Conservation (phyloP, 2,113 vertebrate species). For the Astur gentilis region DNA sequence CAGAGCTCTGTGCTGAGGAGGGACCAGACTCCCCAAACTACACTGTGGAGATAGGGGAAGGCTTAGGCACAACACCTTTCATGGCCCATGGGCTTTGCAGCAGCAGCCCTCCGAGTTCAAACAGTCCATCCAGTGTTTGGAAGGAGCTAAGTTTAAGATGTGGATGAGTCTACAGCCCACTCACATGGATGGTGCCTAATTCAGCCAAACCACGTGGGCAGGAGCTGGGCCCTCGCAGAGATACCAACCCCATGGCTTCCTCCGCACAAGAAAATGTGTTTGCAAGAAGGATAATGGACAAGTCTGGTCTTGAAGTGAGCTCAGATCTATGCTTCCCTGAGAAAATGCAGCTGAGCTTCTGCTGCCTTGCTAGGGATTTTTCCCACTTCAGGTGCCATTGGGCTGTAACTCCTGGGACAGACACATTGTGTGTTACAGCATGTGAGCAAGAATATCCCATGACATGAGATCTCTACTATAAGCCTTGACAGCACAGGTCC, state of each 20-base stretch:
- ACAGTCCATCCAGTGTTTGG: background rate
- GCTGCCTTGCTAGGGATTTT: background rate
- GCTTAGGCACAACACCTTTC: background rate
- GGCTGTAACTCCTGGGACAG: background rate
- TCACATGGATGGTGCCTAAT: background rate
- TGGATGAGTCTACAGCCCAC: background rate
- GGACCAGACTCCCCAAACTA: background rate
- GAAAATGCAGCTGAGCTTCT: background rate
- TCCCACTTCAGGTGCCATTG: background rate
- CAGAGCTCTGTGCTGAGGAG: background rate
- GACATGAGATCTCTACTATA: background rate
- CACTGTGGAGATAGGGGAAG: background rate
- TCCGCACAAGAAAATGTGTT: background rate
- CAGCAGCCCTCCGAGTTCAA: background rate
- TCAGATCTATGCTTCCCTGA: background rate
- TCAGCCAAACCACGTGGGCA: background rate
- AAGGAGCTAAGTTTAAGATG: background rate
- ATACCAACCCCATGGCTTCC: background rate
- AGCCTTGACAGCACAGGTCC: background rate
- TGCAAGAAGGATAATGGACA: background rate
- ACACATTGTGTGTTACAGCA: background rate
- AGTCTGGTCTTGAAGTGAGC: background rate
- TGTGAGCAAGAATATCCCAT: background rate
- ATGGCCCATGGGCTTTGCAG: background rate
- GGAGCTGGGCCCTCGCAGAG: background rate